These are phyloP conservation scores for Colostygia pectinataria DNA, from an alignment of 2,888 invertebrate genomes.

Conservation along the genomic window DNA sequence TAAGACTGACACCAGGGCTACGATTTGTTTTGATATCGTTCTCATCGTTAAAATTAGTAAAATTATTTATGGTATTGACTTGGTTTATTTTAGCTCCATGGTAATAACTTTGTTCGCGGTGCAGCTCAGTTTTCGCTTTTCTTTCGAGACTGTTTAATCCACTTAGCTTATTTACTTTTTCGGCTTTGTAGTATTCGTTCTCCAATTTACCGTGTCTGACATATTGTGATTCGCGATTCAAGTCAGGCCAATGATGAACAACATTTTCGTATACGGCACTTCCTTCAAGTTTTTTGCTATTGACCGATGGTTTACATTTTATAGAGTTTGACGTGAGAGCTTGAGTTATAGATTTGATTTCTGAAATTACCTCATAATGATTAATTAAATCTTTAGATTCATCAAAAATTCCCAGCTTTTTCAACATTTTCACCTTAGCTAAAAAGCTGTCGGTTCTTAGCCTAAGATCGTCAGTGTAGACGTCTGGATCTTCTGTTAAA, in stretches of 20 bases:
- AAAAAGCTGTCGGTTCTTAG: conserved; percentile 39
- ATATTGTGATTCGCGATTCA: conserved; percentile 15
- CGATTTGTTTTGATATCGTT: conserved; percentile 1
- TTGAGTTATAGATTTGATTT: conserved; percentile 24
- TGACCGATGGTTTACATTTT: neutral
- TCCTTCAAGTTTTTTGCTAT: conserved; percentile 13
- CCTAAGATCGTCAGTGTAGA: conserved; percentile 20
- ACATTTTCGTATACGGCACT: conserved; percentile 23
- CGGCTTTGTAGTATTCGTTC: conserved; percentile 12
- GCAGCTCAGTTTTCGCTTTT: conserved; percentile 9
- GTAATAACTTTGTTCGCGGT: conserved; percentile 8
- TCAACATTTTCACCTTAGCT: conserved; percentile 12
- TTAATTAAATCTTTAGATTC: conserved; percentile 21
- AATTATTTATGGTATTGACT: conserved; percentile 6
- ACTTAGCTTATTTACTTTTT: conserved; percentile 2
- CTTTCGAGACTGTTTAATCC: conserved; percentile 12
- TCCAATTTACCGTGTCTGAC: conserved; percentile 2
- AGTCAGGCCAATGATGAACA: conserved; percentile 20
- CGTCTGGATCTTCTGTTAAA: conserved; percentile 17
- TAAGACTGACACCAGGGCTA: conserved; percentile 6
- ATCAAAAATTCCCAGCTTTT: conserved; percentile 20
- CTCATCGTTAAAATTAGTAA: neutral
- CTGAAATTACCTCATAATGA: conserved; percentile 21
- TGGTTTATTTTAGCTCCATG: conserved; percentile 14
- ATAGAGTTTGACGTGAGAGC: conserved; percentile 6